Base-by-base conservation (phyloP, 1,140 invertebrate genomes). In the Euglossa dilemma region DNA sequence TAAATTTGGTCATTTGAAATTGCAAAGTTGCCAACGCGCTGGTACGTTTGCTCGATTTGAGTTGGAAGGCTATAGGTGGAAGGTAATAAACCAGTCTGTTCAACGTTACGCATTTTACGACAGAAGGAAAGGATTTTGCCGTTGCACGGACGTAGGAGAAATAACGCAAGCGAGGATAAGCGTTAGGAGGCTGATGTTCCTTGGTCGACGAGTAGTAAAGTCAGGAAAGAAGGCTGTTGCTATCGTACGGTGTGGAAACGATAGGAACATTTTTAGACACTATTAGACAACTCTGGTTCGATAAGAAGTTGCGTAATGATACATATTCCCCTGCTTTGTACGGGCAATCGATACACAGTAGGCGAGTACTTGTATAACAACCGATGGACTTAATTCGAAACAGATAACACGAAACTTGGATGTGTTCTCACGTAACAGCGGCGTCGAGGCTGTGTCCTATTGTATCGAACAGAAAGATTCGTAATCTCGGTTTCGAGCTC, bases 241-340 rank as follows among this genome's bases (percentile, higher is more conserved):
- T 59, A 73, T 73, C 54, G 14, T 18, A 59, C 25, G 56, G 8
- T 0, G 18, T 54, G 59, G 23, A 64, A 63, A 63, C 57, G 78
- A 80, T 74, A 80, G 18, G 11, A 73, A 73, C 79, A 80, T 80
- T 80, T 80, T 80, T 80, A 80, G 70, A 64, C 70, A 80, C 50
- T 80, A 66, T 80, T 80, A 80, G 70, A 80, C 70, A 80, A 80
- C 79, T 66, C 79, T 66, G 6, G 4, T 66, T 64, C 57, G 80
- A 82, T 82, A 82, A 76, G 80, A 56, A 76, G n/a, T 82, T 82
- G 71, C 72, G 80, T 64, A 82, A 82, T 59, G 52, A 67, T 82
- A 69, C 61, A 54, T 59, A 47, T 76, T 82, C 45, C 16, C 43
- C 61, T 16, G 72, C 72, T 66, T 75, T 67, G 71, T 66, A 76